Conservation (phyloP, 2,113 vertebrate genomes). For the Hydrolagus affinis region DNA sequence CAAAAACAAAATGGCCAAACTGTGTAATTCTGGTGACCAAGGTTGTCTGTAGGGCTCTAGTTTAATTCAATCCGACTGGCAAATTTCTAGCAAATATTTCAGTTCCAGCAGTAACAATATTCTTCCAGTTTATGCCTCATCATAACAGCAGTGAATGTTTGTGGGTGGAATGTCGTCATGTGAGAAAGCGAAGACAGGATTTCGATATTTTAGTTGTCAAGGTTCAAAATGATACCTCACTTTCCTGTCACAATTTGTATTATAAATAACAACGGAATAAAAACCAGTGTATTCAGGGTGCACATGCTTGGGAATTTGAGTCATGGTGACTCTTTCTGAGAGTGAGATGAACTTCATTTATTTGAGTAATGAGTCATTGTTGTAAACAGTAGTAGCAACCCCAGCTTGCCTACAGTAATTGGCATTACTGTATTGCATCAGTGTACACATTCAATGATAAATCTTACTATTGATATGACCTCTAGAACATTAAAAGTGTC, state of each 20-base stretch:
- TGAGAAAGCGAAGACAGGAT: not conserved
- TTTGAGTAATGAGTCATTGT: too few species aligned
- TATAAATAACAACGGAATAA: too few species aligned
- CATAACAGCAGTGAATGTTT: not conserved
- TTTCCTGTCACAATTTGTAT: not conserved
- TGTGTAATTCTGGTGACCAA: not conserved
- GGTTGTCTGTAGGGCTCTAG: not conserved
- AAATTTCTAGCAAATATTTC: not conserved
- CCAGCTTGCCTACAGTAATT: too few species aligned
- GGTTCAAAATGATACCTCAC: not conserved
- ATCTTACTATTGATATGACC: too few species aligned
- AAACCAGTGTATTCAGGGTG: too few species aligned
- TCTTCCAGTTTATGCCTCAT: not conserved
- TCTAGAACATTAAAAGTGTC: too few species aligned
- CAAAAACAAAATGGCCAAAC: not conserved
- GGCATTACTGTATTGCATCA: too few species aligned
- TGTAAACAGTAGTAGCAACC: too few species aligned
- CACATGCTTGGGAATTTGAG: too few species aligned
- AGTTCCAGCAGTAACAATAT: not conserved
- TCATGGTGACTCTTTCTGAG: too few species aligned
- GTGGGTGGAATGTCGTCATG: not conserved
- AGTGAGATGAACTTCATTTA: too few species aligned
- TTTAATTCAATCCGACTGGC: not conserved
- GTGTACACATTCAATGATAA: too few species aligned
- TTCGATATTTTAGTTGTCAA: not conserved